These are phyloP conservation scores for Anser cygnoides DNA, from an alignment of 2,113 vertebrate genomes.

Conservation along the genomic window DNA sequence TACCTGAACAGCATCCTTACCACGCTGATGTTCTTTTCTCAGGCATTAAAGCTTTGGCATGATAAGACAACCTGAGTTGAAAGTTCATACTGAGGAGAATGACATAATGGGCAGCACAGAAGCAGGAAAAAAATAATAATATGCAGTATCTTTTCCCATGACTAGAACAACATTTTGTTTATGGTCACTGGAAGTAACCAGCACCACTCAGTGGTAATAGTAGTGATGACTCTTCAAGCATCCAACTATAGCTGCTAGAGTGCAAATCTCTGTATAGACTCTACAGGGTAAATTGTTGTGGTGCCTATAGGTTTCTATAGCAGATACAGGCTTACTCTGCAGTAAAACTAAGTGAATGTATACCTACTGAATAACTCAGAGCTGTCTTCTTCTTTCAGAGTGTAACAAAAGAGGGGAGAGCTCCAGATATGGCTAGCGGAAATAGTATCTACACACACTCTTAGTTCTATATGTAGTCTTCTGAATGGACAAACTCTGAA, in stretches of 20 bases:
- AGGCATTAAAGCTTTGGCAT: neutral
- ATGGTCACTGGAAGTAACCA: conserved; percentile 6
- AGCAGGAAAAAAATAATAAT: neutral
- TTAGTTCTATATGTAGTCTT: neutral
- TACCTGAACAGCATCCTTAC: neutral
- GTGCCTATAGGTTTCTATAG: neutral
- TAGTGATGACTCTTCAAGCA: neutral
- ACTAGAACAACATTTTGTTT: neutral
- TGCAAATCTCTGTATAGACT: neutral
- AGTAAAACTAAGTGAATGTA: neutral
- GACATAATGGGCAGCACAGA: neutral
- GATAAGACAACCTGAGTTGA: neutral
- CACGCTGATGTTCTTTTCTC: neutral
- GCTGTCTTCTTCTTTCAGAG: neutral
- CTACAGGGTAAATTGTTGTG: neutral
- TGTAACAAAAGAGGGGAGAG: neutral
- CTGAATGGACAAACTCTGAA: neutral
- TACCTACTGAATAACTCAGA: neutral
- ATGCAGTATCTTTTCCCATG: neutral
- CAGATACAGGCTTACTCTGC: neutral
- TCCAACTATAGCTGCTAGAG: neutral
- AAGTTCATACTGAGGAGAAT: conserved; percentile 26
- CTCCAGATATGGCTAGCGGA: neutral
- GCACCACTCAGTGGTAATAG: conserved; percentile 29
- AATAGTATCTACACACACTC: neutral